phyloP scores from a whole-genome alignment of 2,888 invertebrate genomes.

The Calameuta idolon region DNA sequence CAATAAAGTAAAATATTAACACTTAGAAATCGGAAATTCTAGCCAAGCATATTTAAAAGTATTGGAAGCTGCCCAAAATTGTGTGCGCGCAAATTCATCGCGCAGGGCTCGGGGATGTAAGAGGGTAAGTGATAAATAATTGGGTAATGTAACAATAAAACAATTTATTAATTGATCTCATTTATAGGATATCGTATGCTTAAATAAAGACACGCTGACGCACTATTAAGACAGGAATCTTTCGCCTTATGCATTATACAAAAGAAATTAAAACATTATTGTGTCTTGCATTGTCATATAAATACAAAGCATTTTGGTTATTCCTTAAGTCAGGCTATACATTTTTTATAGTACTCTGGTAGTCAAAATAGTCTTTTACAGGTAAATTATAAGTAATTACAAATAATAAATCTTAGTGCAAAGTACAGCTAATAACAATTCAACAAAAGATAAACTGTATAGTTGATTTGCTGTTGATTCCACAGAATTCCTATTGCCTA shows the following conservation, averaged over 20 bases:
- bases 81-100: no score
- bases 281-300: background rate
- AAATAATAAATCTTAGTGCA: background rate
- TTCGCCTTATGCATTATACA: background rate
- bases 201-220: background rate
- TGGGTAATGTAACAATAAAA: background rate
- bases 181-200: background rate
- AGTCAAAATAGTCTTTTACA: background rate
- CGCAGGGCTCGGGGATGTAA: no score
- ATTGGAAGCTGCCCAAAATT: no score
- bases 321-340: background rate
- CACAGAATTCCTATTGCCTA: conserved; percentile 45
- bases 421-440: background rate
- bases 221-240: background rate
- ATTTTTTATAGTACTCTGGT: background rate
- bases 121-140: background rate
- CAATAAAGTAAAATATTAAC: no score
- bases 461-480: background rate
- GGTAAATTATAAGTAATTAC: background rate
- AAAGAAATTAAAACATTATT: background rate
- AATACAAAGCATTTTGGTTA: background rate
- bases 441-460: background rate
- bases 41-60: no score
- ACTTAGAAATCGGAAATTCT: no score
- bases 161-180: background rate